Percentiles rank a stretch among this genome's conserved stretches.
These are phyloP conservation scores for Trinectes maculatus DNA, from an alignment of 2,113 vertebrate genomes.

Conservation along the genomic window DNA sequence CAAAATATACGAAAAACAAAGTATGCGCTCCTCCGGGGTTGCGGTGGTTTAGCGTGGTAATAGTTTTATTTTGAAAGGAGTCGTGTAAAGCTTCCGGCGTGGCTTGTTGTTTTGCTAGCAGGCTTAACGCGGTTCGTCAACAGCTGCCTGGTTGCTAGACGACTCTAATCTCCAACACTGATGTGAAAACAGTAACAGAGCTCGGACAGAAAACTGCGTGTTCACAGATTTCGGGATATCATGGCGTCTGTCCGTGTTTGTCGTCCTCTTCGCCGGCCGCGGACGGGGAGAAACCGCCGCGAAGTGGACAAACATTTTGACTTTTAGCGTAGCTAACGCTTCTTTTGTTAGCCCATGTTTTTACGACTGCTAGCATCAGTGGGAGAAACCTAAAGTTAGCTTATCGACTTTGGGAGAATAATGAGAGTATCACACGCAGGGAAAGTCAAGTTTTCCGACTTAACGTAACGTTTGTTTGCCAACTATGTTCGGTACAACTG, in stretches of 20 bases:
- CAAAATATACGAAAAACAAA: no score
- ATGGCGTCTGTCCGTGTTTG: neutral
- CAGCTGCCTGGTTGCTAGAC: conserved; percentile 78
- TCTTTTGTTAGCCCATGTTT: conserved; percentile 36
- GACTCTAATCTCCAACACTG: conserved; percentile 61
- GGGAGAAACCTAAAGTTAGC: conserved; percentile 6
- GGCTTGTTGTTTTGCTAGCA: fast-evolving
- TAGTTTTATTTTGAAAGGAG: conserved; percentile 5
- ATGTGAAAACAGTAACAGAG: conserved; percentile 34
- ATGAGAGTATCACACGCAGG: conserved; percentile 33
- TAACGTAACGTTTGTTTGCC: conserved; percentile 18
- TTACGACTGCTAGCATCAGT: conserved; percentile 19
- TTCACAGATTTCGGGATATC: neutral
- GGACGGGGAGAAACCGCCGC: neutral
- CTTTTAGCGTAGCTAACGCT: conserved; percentile 43
- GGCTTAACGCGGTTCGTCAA: conserved; percentile 12
- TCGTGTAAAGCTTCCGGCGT: fast-evolving
- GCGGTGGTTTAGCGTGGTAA: fast-evolving
- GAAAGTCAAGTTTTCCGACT: conserved; percentile 37
- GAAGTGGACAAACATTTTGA: neutral
- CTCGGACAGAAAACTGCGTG: neutral
- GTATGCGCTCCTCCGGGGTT: no score
- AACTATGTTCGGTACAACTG: conserved; percentile 24
- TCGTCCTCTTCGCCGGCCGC: neutral
- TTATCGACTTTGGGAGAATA: neutral